Conservation (phyloP, 2,797 vertebrate genomes). For the Falco rusticolus region DNA sequence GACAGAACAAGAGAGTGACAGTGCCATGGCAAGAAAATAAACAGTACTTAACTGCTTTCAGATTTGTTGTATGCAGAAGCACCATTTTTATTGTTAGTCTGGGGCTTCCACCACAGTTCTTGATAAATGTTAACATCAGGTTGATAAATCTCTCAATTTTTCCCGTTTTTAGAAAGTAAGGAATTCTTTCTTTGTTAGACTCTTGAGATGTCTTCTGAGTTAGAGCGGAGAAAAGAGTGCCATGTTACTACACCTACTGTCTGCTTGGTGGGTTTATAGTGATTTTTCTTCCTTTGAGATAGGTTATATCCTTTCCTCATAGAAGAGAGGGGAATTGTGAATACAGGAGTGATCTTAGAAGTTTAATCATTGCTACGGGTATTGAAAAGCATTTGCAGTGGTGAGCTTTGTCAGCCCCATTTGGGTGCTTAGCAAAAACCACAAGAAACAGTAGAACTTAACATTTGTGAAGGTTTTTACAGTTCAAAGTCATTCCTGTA, state of each 20-base stretch:
- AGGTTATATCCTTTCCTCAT: not conserved
- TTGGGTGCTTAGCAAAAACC: not conserved
- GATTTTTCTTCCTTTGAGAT: not conserved
- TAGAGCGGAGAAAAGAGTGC: not conserved
- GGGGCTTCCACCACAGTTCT: not conserved
- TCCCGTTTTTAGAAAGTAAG: not conserved
- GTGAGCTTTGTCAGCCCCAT: not conserved
- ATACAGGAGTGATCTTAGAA: not conserved
- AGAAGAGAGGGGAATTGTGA: not conserved
- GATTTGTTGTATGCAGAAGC: not conserved
- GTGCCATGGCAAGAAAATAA: not conserved
- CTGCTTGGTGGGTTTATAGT: not conserved
- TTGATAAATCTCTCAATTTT: not conserved
- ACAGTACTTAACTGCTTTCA: not conserved
- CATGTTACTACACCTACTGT: not conserved
- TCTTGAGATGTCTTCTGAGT: not conserved
- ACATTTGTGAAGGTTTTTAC: not conserved
- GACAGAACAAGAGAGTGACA: not conserved
- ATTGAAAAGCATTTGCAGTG: not conserved
- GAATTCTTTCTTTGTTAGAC: not conserved
- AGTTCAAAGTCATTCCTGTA: not conserved
- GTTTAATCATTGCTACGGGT: not conserved
- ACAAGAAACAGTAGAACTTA: not conserved
- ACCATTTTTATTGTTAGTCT: not conserved
- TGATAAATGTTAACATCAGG: not conserved